These are phyloP conservation scores for Mesodorylaimus sp. DNA, from an alignment of 2,888 invertebrate genomes.

Conservation along the genomic window DNA sequence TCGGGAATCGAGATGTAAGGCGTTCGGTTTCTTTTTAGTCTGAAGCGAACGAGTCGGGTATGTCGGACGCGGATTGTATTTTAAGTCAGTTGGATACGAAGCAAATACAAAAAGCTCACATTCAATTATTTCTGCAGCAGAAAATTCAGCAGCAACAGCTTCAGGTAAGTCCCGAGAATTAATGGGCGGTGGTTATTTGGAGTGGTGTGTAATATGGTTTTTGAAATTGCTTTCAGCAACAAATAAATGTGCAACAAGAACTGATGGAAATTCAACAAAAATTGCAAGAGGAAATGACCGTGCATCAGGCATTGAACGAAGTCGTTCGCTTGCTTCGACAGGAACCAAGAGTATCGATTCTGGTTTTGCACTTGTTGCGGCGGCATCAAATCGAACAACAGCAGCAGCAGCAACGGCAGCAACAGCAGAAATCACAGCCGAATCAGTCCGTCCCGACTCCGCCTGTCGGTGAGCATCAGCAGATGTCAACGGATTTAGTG, in stretches of 20 bases:
- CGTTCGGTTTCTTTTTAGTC: neutral
- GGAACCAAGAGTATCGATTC: constrained; percentile 21
- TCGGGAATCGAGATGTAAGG: neutral
- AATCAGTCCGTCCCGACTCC: too few relatives aligned
- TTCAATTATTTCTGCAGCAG: constrained; percentile 18
- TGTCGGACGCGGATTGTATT: constrained; percentile 8
- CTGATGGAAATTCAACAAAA: constrained; percentile 17
- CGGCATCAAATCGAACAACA: constrained; percentile 1
- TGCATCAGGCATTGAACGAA: constrained; percentile 19
- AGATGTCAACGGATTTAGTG: too few relatives aligned
- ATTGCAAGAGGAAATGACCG: constrained; percentile 21
- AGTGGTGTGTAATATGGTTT: neutral
- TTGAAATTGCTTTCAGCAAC: constrained; percentile 13
- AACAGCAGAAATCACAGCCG: too few relatives aligned
- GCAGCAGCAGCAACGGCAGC: neutral
- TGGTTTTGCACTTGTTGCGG: constrained; percentile 24
- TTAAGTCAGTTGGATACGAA: constrained; percentile 15
- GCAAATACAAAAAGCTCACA: constrained; percentile 16
- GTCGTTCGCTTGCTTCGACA: constrained; percentile 20
- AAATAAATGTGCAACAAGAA: constrained; percentile 16
- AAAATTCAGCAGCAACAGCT: constrained; percentile 16
- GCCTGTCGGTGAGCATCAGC: too few relatives aligned
- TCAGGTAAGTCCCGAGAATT: constrained; percentile 7
- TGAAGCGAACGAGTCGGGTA: neutral
- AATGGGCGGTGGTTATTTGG: neutral